Base-by-base conservation (phyloP, 2,113 vertebrate species). In the Orycteropus afer region DNA sequence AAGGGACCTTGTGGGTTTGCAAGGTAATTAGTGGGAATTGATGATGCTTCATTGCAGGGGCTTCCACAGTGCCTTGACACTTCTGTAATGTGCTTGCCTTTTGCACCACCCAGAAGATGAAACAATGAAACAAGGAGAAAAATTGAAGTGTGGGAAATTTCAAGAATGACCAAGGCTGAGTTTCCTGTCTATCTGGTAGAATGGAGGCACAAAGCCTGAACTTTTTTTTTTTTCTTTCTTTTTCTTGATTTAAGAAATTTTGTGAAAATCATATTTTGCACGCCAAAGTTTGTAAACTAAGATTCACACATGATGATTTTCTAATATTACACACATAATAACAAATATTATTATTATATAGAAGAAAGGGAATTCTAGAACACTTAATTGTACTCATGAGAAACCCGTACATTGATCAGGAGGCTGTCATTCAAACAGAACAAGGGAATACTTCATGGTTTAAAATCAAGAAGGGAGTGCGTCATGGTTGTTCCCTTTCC, bases 1-100 rank as follows among this genome's bases (percentile, higher is more conserved):
- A 79, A 37, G 3, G 15, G 47, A 57, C 8, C 25, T 45, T 0
- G 3, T 3, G 1, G 17, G 13, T 61, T 42, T 61, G n/a, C 1
- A 55, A 40, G n/a, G 51, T 65, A 67, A 51, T 65, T 34, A 80
- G 7, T 15, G 13, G 20, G 29, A 3, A 45, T 13, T 10, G 11
- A 73, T 18, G 22, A 5, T 3, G 51, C 23, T 57, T 32, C 22
- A 49, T 7, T 2, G 40, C 42, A 53, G 67, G 7, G n/a, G 11
- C 9, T 10, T 81, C 13, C n/a, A 15, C 20, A 27, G 0, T 7
- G 8, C 37, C 42, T 86, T 53, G 7, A 32, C 55, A 74, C 22
- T 51, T 74, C 37, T n/a, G 14, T 42, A 59, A 76, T 32, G 55
- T 93, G 42, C 15, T 55, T n/a, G 47, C 10, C 20, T 13, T 71